These are phyloP conservation scores for Toxotes chatareus DNA, from an alignment of 2,113 vertebrate species.

Conservation along the genomic window DNA sequence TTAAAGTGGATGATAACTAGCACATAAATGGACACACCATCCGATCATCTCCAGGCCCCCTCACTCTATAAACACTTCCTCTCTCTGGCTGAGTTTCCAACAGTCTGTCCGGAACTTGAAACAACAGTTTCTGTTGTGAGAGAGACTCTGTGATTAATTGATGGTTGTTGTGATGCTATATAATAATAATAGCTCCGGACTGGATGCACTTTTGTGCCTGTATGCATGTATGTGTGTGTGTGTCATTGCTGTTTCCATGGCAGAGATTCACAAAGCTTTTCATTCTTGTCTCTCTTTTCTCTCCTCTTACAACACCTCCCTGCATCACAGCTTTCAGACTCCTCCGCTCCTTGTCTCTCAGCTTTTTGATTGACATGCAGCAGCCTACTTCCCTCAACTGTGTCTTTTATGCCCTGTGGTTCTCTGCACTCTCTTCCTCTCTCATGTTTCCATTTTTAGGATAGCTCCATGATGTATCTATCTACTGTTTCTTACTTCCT, in stretches of 20 bases:
- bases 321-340: conserved; percentile 78
- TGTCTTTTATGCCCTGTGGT: conserved; percentile 75
- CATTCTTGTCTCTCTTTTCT: conserved; percentile 68
- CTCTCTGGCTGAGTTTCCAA: conserved; percentile 42
- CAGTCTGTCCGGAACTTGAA: conserved; percentile 50
- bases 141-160: conserved; percentile 53
- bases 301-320: conserved; percentile 74
- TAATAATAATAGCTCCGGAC: conserved; percentile 61
- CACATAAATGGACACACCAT: conserved; percentile 42
- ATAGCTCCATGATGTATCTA: conserved; percentile 65
- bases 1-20: conserved; percentile 1
- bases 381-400: conserved; percentile 74
- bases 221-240: not conserved
- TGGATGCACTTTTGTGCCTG: conserved; percentile 43
- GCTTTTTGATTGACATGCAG: conserved; percentile 77
- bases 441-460: conserved; percentile 79
- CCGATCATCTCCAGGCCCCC: conserved; percentile 29
- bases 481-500: conserved; percentile 60
- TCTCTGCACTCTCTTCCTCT: conserved; percentile 65
- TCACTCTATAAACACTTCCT: conserved; percentile 45
- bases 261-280: conserved; percentile 74
- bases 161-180: conserved; percentile 50
- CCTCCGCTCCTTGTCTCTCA: conserved; percentile 77
- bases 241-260: conserved; percentile 67
- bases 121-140: conserved; percentile 47